Conservation (phyloP, 2,888 invertebrate species). For the Himalopsyche tibetana region DNA sequence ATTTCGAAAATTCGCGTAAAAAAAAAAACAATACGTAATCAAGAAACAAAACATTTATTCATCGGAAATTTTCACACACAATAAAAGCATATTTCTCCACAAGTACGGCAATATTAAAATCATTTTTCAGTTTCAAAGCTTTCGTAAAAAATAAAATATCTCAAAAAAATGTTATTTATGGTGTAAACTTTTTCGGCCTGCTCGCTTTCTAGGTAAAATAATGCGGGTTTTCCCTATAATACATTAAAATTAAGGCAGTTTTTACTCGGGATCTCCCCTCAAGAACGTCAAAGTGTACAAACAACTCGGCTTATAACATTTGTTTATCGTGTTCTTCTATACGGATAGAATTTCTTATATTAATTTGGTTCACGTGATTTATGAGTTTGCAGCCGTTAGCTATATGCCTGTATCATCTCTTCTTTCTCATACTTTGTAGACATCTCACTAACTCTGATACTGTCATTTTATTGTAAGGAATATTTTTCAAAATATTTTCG, state of each 20-base stretch:
- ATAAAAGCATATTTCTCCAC: constrained; percentile 43
- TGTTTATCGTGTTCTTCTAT: constrained; percentile 61
- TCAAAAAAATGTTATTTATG: constrained; percentile 59
- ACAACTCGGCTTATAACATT: constrained; percentile 61
- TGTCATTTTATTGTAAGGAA: constrained; percentile 27
- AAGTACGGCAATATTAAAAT: constrained; percentile 54
- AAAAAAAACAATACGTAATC: constrained; percentile 24
- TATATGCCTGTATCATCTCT: constrained; percentile 14
- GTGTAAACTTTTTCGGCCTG: constrained; percentile 57
- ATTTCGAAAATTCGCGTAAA: background rate
- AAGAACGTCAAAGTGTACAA: constrained; percentile 57
- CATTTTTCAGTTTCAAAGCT: constrained; percentile 54
- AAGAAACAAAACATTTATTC: constrained; percentile 37
- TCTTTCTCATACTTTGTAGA: constrained; percentile 14
- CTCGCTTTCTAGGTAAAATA: constrained; percentile 57
- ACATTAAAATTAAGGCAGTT: constrained; percentile 61
- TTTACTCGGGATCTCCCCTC: constrained; percentile 48
- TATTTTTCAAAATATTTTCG: constrained; percentile 29
- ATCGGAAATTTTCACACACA: constrained; percentile 41
- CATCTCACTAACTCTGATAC: constrained; percentile 15
- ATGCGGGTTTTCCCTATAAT: constrained; percentile 54
- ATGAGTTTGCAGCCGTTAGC: constrained; percentile 43
- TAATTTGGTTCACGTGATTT: constrained; percentile 63
- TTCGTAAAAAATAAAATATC: constrained; percentile 19
- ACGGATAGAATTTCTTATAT: constrained; percentile 61